phyloP scores from a whole-genome alignment of 2,888 invertebrate genomes.

The Caenorhabditis sulstoni region DNA sequence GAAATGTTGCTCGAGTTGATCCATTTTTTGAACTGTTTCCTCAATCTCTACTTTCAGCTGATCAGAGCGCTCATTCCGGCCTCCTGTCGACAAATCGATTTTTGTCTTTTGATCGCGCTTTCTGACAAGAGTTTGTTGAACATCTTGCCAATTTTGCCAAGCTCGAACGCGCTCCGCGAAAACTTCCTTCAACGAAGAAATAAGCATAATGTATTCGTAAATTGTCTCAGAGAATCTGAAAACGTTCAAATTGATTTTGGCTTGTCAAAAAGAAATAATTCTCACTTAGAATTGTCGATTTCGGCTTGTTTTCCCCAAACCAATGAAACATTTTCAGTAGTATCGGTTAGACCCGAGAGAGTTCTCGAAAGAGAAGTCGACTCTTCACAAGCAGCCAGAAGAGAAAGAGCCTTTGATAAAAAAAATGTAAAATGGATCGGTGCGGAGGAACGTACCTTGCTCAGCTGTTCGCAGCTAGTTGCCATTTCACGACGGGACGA shows the following conservation, averaged over 20 bases:
- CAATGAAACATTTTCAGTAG: constrained; percentile 85
- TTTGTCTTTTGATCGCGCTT: constrained; percentile 95
- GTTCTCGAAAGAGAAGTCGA: constrained; percentile 92
- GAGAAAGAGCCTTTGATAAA: constrained; percentile 85
- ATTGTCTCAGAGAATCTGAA: constrained; percentile 64
- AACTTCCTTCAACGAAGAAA: constrained; percentile 77
- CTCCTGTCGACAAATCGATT: constrained; percentile 79
- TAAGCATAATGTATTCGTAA: constrained; percentile 65
- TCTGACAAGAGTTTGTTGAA: constrained; percentile 93
- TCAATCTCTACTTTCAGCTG: constrained; percentile 88
- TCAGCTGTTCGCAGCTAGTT: constrained; percentile 85
- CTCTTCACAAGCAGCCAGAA: constrained; percentile 93
- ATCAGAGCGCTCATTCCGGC: constrained; percentile 91
- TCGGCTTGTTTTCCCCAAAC: constrained; percentile 93
- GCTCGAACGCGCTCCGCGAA: constrained; percentile 88
- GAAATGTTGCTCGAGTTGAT: constrained; percentile 86
- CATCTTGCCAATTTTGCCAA: constrained; percentile 98
- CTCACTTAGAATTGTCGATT: constrained; percentile 88
- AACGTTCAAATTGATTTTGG: constrained; percentile 8
- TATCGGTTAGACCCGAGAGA: constrained; percentile 91
- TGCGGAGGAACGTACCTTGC: constrained; percentile 62
- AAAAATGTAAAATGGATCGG: too few relatives aligned
- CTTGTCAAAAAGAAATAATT: background rate
- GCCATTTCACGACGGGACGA: constrained; percentile 90
- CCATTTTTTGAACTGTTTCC: constrained; percentile 83